Evolutionary conservation across 2,888 invertebrate species (phyloP), one percentile per base, ranked within the genome.

Genomic region (Automeris io): DNA sequence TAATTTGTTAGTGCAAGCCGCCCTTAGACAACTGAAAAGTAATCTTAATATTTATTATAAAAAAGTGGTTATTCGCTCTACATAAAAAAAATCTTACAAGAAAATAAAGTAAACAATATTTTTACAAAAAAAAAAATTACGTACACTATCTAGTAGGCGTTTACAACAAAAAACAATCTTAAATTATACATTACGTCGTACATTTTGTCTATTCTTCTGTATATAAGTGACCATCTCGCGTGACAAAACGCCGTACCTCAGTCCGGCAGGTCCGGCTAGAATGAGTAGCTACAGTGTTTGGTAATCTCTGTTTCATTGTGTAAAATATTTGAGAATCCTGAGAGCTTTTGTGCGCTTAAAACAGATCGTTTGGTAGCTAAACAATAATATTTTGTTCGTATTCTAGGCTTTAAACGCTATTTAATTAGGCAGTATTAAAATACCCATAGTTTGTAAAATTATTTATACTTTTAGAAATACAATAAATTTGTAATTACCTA

Each of bases 261-360:
- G 51, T 45, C 45, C 49, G 51, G 59, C 68, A 73, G 77, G 51
- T 45, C 45, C 49, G 51, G 59, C 68, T 57, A 70, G 70, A 74
- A 75, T 70, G 71, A 77, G 76, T 77, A 68, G 70, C 75, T 70
- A 63, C 70, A 57, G 66, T 70, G 67, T 81, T 81, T 78, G 80
- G 75, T 80, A 77, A 77, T 79, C 76, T 77, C 70, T 61, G 68
- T 70, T 75, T 72, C 71, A 74, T 75, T 76, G 74, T 77, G 66
- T 70, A 63, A 72, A 77, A 75, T 75, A 72, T 71, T 69, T 67
- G 61, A 59, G 57, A 61, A 55, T 26, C 33, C 34, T 19, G 33
- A 40, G 37, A 37, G 37, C 32, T 24, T 40, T 42, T 37, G 37
- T 43, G 41, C 36, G 35, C 33, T 42, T 31, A 35, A 32, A 39